These are phyloP conservation scores for Amblyjoppa proteus DNA, from an alignment of 2,888 invertebrate species.

Conservation along the genomic window DNA sequence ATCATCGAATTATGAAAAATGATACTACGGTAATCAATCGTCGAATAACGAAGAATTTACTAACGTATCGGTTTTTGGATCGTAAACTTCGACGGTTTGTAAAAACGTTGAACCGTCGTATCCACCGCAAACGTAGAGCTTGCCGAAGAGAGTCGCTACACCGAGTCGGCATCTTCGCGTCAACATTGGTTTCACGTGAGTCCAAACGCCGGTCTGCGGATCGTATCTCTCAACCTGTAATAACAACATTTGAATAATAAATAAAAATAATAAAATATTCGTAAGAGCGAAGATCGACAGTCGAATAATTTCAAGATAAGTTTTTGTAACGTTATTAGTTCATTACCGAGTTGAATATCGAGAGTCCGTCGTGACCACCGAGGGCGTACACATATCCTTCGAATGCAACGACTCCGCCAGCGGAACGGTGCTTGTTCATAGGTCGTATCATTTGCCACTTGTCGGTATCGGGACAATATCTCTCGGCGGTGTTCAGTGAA, in stretches of 20 bases:
- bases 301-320: neutral
- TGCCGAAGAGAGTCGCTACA: slow-evolving; percentile 92
- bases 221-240: slow-evolving; percentile 91
- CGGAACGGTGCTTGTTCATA: slow-evolving; percentile 91
- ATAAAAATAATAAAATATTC: slow-evolving; percentile 15
- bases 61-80: slow-evolving; percentile 90
- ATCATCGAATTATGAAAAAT: neutral
- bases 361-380: slow-evolving; percentile 95
- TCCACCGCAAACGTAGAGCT: slow-evolving; percentile 93
- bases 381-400: slow-evolving; percentile 92
- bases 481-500: slow-evolving; percentile 93
- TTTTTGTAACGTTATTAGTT: neutral
- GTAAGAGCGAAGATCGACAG: neutral
- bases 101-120: slow-evolving; percentile 95
- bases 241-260: slow-evolving; percentile 27
- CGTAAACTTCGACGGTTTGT: slow-evolving; percentile 93
- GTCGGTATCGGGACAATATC: slow-evolving; percentile 91
- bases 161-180: slow-evolving; percentile 93
- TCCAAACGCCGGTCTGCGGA: slow-evolving; percentile 91
- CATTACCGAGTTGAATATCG: slow-evolving; percentile 92
- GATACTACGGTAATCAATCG: neutral
- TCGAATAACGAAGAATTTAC: slow-evolving; percentile 71
- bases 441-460: slow-evolving; percentile 91
- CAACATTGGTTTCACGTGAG: slow-evolving; percentile 91
- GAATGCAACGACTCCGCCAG: slow-evolving; percentile 90